A percentile compares a stretch with the other conserved stretches of the same genome.
Conservation (phyloP, 2,888 invertebrate genomes). For the Mimumesa dahlbomi region DNA sequence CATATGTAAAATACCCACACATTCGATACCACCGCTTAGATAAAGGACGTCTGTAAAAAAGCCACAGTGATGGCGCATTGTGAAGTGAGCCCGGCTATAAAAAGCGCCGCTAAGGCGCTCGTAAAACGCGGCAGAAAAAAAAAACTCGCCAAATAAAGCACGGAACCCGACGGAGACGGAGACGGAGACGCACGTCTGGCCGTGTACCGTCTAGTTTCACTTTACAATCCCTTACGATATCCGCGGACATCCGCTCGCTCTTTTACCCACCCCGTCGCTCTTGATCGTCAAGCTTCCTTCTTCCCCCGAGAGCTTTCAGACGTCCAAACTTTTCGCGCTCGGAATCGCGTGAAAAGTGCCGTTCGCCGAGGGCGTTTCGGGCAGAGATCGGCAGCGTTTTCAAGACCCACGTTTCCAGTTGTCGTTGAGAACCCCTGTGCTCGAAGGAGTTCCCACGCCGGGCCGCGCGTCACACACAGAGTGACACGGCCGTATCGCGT, state of each 20-base stretch:
- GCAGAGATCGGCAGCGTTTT: constrained; percentile 12
- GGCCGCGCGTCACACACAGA: constrained; percentile 63
- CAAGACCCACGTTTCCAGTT: constrained; percentile 19
- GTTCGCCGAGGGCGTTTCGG: no score
- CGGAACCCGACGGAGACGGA: constrained; percentile 33
- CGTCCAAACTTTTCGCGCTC: not conserved
- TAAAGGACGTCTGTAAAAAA: constrained; percentile 69
- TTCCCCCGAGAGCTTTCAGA: not conserved
- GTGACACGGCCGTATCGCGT: constrained; percentile 64
- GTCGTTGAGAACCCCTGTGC: constrained; percentile 68
- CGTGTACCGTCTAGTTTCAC: constrained; percentile 26
- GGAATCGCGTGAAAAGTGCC: no score
- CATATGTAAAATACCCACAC: constrained; percentile 70
- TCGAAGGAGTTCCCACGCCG: constrained; percentile 74
- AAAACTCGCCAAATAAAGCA: constrained; percentile 63
- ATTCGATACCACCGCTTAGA: constrained; percentile 62
- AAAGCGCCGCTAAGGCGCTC: constrained; percentile 64
- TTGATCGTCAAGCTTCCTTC: not conserved
- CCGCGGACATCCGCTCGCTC: not conserved
- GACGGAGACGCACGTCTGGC: constrained; percentile 42
- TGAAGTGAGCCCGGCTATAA: constrained; percentile 62
- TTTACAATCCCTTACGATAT: no score
- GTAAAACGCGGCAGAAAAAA: constrained; percentile 65
- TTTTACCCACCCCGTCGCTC: not conserved
- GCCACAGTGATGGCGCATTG: constrained; percentile 58